Evolutionary conservation across 2,113 vertebrate genomes (phyloP).

Genomic region (Herpailurus yagouaroundi): DNA sequence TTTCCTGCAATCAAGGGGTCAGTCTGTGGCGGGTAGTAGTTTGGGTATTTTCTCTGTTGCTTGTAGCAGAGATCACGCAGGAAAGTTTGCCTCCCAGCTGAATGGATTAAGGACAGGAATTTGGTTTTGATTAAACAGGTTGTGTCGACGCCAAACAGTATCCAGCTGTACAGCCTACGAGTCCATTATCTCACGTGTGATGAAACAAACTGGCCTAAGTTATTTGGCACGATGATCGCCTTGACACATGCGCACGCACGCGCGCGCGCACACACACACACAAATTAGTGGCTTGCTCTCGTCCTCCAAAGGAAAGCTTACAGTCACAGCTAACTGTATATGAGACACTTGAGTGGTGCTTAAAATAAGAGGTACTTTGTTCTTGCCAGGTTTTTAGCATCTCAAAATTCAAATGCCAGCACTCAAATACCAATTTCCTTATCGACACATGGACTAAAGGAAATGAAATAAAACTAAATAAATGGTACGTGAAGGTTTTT

Average conservation of each 20-base stretch:
- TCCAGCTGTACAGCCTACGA: not conserved
- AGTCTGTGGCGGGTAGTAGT: not conserved
- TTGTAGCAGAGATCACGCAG: not conserved
- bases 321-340: conserved; percentile 11
- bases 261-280: not conserved
- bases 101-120: conserved; percentile 61
- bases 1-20: not conserved
- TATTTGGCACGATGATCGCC: not conserved
- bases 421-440: conserved; percentile 63
- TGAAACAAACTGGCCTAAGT: not conserved
- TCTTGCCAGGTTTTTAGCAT: conserved; percentile 64
- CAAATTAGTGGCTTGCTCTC: conserved; percentile 4
- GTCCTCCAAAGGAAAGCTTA: conserved; percentile 44
- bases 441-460: conserved; percentile 39
- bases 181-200: not conserved
- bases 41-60: not conserved
- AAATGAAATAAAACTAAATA: conserved; percentile 50
- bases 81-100: conserved; percentile 32
- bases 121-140: conserved; percentile 43
- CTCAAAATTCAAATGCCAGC: conserved; percentile 70
- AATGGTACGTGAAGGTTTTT: not conserved
- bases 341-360: conserved; percentile 5
- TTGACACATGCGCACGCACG: not conserved
- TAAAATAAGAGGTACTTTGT: conserved; percentile 52
- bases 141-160: conserved; percentile 19